Evolutionary conservation across 2,113 vertebrate genomes (phyloP).

Genomic region (Nothobranchius furzeri): DNA sequence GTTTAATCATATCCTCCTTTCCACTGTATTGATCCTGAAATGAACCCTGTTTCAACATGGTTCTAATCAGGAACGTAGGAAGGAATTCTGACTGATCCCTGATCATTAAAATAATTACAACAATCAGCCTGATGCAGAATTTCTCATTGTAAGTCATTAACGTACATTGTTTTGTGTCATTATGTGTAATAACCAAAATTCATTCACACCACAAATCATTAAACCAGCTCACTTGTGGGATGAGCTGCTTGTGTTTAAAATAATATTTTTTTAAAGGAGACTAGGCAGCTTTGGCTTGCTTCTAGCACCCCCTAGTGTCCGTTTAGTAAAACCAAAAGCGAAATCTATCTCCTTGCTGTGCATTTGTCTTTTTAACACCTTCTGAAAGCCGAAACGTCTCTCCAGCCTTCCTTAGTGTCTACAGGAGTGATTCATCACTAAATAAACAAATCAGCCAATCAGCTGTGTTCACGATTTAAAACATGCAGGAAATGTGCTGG

Average conservation of each 20-base stretch:
- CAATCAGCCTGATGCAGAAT: background rate
- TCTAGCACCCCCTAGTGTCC: no score
- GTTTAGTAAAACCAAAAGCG: no score
- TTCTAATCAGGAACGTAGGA: conserved; percentile 1
- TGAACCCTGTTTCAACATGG: background rate
- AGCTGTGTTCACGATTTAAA: no score
- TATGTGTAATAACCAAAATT: background rate
- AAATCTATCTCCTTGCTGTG: no score
- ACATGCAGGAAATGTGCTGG: no score
- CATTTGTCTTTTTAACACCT: no score
- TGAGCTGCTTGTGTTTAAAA: background rate
- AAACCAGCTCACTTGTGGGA: background rate
- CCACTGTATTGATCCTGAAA: conserved; percentile 6
- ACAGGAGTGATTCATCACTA: no score
- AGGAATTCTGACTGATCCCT: conserved; percentile 2
- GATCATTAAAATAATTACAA: background rate
- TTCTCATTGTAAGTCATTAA: conserved; percentile 1
- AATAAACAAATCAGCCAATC: no score
- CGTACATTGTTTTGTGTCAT: conserved; percentile 1
- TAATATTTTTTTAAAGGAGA: background rate
- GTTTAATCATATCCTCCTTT: conserved; percentile 15
- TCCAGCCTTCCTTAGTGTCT: no score
- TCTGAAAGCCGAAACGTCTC: no score
- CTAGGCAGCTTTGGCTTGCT: no score
- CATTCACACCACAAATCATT: background rate